Evolutionary conservation across 1,140 invertebrate genomes (phyloP).

Genomic region (Muscidifurax raptorellus): DNA sequence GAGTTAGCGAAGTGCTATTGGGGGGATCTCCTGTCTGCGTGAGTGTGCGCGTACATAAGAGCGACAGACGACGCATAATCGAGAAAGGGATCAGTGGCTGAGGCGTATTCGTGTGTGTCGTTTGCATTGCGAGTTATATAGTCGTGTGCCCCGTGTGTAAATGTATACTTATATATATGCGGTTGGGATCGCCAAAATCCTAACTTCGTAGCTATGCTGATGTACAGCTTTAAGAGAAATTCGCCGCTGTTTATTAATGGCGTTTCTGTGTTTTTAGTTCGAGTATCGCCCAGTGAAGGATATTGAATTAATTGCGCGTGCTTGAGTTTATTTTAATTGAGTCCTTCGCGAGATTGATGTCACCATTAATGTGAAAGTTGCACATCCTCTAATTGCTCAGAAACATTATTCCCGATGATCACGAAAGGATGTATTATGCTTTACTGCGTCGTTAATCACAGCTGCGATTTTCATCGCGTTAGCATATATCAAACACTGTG

Average conservation of each 20-base stretch:
- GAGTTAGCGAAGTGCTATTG: conserved; percentile 20
- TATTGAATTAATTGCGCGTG: neutral
- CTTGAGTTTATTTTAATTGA: neutral
- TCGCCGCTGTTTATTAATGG: neutral
- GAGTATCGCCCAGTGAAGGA: too few species aligned
- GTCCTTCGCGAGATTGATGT: neutral
- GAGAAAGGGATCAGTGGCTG: conserved; percentile 17
- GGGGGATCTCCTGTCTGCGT: neutral
- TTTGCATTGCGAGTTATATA: neutral
- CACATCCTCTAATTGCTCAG: neutral
- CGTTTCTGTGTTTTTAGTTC: neutral
- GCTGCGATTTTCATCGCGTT: neutral
- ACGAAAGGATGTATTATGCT: neutral
- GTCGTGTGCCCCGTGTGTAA: neutral
- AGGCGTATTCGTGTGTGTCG: neutral
- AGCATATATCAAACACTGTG: neutral
- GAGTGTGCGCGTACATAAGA: neutral
- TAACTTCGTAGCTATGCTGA: conserved; percentile 14
- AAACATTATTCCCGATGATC: neutral
- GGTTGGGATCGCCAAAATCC: neutral
- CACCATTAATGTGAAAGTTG: neutral
- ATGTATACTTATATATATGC: too few species aligned
- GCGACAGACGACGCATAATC: neutral
- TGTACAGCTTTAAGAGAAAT: neutral
- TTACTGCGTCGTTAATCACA: neutral